Conservation (phyloP, 2,797 vertebrate species). For the Lateolabrax maculatus region DNA sequence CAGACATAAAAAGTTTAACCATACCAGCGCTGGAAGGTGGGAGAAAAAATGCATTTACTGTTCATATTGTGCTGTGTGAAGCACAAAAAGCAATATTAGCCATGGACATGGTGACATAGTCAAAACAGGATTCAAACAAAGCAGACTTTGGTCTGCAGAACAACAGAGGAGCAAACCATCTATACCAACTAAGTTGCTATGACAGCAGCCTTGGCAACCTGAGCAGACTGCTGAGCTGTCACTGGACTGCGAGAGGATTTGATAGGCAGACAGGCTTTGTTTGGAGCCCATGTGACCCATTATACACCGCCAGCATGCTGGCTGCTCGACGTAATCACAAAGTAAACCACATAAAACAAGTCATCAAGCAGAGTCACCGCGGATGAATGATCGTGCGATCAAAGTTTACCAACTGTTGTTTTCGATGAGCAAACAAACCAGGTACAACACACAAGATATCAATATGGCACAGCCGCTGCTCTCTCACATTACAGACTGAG, state of each 20-base stretch:
- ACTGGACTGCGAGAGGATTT: conserved; percentile 51
- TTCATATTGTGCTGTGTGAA: not conserved
- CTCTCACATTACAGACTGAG: conserved; percentile 2
- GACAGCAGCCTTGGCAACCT: conserved; percentile 63
- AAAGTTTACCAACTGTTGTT: conserved; percentile 67
- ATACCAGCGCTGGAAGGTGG: not conserved
- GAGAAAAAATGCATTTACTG: not conserved
- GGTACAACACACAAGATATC: conserved; percentile 14
- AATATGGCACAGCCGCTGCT: not conserved
- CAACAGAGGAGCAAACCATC: conserved; percentile 35
- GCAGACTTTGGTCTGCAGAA: conserved; percentile 31
- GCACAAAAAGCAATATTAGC: not conserved
- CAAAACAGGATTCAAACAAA: conserved; percentile 65
- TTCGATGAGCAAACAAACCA: conserved; percentile 57
- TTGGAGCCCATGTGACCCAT: conserved; percentile 57
- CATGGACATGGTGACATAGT: conserved; percentile 27
- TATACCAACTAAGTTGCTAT: conserved; percentile 68
- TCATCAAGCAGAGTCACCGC: conserved; percentile 20
- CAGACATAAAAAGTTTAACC: not conserved
- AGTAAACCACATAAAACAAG: conserved; percentile 66
- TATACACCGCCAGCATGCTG: conserved; percentile 33
- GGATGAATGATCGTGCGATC: conserved; percentile 47
- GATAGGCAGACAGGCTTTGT: conserved; percentile 72
- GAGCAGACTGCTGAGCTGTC: conserved; percentile 71
- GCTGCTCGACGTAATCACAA: conserved; percentile 44